Conservation (phyloP, 2,113 vertebrate genomes). For the Perca fluviatilis region DNA sequence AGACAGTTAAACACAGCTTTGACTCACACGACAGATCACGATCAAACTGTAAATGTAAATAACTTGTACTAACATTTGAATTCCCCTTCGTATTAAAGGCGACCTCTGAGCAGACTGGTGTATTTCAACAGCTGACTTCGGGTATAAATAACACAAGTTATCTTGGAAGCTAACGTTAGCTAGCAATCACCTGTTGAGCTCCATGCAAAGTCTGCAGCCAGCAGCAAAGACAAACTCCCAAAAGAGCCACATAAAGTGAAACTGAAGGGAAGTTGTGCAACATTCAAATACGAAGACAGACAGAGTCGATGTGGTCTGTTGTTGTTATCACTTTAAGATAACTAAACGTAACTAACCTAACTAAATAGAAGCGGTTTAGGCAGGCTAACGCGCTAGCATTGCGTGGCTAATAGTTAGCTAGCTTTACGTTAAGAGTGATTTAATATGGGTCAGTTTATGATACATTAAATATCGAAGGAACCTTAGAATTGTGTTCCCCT, state of each 20-base stretch:
- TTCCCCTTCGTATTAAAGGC: accelerated
- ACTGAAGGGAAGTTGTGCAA: not conserved
- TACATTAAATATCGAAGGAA: not conserved
- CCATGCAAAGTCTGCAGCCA: conserved; percentile 25
- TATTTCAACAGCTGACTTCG: not conserved
- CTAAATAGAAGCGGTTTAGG: conserved; percentile 27
- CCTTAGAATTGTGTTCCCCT: accelerated
- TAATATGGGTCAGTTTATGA: not conserved
- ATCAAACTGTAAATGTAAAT: not conserved
- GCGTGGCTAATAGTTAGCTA: conserved; percentile 55
- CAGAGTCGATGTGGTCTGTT: accelerated
- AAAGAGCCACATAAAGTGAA: not conserved
- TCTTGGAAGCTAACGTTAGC: conserved; percentile 38
- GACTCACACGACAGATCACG: not conserved
- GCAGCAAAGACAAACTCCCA: not conserved
- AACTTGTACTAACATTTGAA: not conserved
- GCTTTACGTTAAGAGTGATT: not conserved
- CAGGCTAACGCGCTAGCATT: conserved; percentile 60
- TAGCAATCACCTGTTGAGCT: conserved; percentile 78
- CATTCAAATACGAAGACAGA: not conserved
- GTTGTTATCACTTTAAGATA: not conserved
- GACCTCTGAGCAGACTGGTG: not conserved
- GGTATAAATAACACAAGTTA: not conserved
- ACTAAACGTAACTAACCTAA: conserved; percentile 11
- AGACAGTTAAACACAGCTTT: not conserved